Conservation (phyloP, 2,113 vertebrate genomes). For the Sinocyclocheilus anshuiensis region DNA sequence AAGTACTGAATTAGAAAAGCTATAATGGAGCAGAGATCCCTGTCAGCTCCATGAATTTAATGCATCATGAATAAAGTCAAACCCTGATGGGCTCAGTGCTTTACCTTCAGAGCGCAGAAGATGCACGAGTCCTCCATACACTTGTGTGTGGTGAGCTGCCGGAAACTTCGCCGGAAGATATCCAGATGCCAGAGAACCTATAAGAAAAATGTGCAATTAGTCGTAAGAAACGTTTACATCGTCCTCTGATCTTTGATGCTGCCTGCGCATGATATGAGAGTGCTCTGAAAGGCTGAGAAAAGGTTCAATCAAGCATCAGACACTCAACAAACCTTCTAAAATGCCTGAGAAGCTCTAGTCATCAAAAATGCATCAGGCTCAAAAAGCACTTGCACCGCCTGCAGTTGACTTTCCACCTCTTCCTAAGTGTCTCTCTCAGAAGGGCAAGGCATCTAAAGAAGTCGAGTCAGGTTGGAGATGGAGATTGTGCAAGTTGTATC, state of each 20-base stretch:
- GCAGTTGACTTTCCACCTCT: conserved; percentile 31
- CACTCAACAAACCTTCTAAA: neutral
- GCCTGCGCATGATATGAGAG: neutral
- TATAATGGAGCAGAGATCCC: neutral
- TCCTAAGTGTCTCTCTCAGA: conserved; percentile 3
- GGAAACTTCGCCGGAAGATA: conserved; percentile 88
- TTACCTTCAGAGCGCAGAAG: conserved; percentile 91
- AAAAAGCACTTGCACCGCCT: neutral
- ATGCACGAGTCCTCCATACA: conserved; percentile 92
- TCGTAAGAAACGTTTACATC: neutral
- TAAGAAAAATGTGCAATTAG: neutral
- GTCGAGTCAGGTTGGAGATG: neutral
- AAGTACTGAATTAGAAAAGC: conserved; percentile 10
- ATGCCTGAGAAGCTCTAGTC: conserved; percentile 1
- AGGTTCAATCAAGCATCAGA: neutral
- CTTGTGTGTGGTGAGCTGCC: conserved; percentile 85
- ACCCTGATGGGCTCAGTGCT: neutral
- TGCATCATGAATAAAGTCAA: neutral
- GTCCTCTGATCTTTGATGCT: neutral
- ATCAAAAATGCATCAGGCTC: conserved; percentile 38
- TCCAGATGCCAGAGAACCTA: conserved; percentile 92
- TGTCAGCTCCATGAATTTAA: neutral
- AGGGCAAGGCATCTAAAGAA: neutral
- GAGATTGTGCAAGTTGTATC: neutral
- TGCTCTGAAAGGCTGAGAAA: neutral